Conservation (phyloP, 2,888 invertebrate genomes). For the Mimumesa dahlbomi region DNA sequence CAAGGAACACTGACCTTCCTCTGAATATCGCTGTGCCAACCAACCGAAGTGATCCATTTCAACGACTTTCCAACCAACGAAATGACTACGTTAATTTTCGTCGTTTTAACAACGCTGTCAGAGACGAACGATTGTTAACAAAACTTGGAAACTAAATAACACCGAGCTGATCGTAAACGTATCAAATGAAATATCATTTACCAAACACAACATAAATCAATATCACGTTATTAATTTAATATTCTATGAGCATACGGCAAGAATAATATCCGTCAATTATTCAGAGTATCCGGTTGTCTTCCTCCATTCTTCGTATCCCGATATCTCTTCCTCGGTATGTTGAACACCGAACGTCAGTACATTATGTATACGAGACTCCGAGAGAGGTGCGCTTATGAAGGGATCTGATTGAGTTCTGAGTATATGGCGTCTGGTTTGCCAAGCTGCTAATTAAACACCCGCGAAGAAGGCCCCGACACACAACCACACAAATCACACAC, state of each 20-base stretch:
- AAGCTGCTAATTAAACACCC: slow-evolving; percentile 79
- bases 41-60: neutral
- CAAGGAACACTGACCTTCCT: slow-evolving; percentile 52
- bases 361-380: slow-evolving; percentile 75
- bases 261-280: slow-evolving; percentile 23
- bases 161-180: too few species aligned
- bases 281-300: slow-evolving; percentile 2
- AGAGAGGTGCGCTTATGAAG: slow-evolving; percentile 75
- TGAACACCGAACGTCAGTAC: slow-evolving; percentile 61
- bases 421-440: slow-evolving; percentile 78
- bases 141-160: too few species aligned
- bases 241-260: neutral
- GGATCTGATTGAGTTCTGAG: slow-evolving; percentile 80
- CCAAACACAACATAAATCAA: too few species aligned
- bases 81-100: too few species aligned
- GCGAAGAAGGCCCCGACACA: slow-evolving; percentile 69
- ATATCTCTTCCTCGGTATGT: slow-evolving; percentile 32
- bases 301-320: slow-evolving; percentile 12
- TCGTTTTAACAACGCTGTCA: too few species aligned
- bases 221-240: neutral
- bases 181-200: too few species aligned
- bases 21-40: slow-evolving; percentile 24
- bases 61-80: too few species aligned
- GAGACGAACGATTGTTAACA: too few species aligned
- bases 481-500: slow-evolving; percentile 62